A percentile compares a stretch with the other conserved stretches of the same genome.
phyloP scores from a whole-genome alignment of 2,113 vertebrate genomes.

The Hoplias malabaricus region DNA sequence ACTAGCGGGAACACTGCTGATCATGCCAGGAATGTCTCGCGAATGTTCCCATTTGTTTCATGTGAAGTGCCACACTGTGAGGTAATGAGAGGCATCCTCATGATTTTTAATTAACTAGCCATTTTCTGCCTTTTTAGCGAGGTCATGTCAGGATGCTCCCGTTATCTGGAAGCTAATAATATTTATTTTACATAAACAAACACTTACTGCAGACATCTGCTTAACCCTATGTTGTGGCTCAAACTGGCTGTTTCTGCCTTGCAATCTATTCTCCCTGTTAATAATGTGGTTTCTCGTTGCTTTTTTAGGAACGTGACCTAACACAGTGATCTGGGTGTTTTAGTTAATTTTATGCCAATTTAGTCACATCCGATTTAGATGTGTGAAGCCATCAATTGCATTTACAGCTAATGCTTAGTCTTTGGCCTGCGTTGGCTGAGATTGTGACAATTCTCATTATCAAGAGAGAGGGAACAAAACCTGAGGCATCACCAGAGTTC shows the following conservation, averaged over 20 bases:
- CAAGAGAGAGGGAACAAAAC: too few species aligned
- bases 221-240: not conserved
- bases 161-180: not conserved
- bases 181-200: not conserved
- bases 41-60: constrained; percentile 18
- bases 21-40: not conserved
- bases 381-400: too few species aligned
- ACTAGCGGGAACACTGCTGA: not conserved
- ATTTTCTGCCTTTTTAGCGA: constrained; percentile 20
- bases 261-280: not conserved
- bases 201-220: not conserved
- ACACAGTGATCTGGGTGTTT: too few species aligned
- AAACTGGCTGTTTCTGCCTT: not conserved
- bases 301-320: too few species aligned
- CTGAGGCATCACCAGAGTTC: too few species aligned
- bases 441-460: too few species aligned
- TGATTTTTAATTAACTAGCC: constrained; percentile 36
- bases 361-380: too few species aligned
- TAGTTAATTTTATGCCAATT: too few species aligned
- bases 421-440: too few species aligned
- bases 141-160: constrained; percentile 23
- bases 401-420: too few species aligned
- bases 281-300: too few species aligned
- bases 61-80: constrained; percentile 16
- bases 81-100: constrained; percentile 31